These are phyloP conservation scores for Xestia rhomboidea DNA, from an alignment of 2,888 invertebrate genomes.

Conservation along the genomic window DNA sequence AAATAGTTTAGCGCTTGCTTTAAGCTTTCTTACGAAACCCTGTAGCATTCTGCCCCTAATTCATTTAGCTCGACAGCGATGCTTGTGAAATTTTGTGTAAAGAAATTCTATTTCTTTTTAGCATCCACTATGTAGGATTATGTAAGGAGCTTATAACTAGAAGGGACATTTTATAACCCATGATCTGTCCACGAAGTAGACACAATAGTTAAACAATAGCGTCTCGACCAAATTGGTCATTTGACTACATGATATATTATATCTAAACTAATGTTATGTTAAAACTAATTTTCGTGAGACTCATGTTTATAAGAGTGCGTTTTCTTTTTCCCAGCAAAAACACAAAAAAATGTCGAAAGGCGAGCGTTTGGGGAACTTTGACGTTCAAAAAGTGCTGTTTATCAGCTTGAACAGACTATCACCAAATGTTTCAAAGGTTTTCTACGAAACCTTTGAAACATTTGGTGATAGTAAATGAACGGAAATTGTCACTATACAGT, in stretches of 20 bases:
- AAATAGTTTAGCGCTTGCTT: slow-evolving; percentile 14
- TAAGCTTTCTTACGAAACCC: slow-evolving; percentile 2
- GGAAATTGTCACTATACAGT: not conserved
- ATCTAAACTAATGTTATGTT: too few species aligned
- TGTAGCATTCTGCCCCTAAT: not conserved
- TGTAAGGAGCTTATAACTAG: not conserved
- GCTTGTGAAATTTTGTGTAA: slow-evolving; percentile 4
- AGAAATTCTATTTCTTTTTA: slow-evolving; percentile 16
- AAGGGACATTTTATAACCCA: not conserved
- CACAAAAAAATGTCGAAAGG: too few species aligned
- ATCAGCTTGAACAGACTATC: not conserved
- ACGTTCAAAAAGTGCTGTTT: too few species aligned
- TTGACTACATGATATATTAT: too few species aligned
- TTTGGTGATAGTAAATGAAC: too few species aligned
- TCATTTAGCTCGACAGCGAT: not conserved
- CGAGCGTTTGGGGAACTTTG: too few species aligned
- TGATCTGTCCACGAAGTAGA: too few species aligned
- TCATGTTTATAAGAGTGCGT: not conserved
- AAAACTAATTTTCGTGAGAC: not conserved
- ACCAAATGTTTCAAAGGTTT: too few species aligned
- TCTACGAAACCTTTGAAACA: too few species aligned
- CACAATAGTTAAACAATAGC: too few species aligned
- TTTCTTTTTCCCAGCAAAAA: too few species aligned
- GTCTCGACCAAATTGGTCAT: too few species aligned
- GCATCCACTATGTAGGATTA: slow-evolving; percentile 1